Percentiles rank a stretch among this genome's conserved stretches.
phyloP scores from a whole-genome alignment of 2,888 invertebrate species.

The Ptilodon capucinus region DNA sequence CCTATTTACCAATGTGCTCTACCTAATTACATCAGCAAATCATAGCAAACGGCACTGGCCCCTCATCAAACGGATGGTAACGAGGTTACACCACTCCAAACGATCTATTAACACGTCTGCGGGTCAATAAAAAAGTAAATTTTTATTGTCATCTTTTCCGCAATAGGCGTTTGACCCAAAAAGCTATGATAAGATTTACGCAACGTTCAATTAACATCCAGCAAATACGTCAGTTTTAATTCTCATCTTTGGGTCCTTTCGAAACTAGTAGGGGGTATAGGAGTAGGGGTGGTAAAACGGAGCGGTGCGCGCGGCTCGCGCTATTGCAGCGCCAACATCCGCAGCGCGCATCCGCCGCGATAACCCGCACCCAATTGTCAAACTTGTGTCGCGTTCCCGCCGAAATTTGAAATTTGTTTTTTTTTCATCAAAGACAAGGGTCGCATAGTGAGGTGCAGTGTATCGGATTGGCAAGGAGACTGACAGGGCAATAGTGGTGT shows the following conservation, averaged over 20 bases:
- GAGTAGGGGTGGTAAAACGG: constrained; percentile 80
- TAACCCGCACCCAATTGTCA: constrained; percentile 38
- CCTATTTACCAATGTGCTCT: not conserved
- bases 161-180: constrained; percentile 35
- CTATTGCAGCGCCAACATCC: constrained; percentile 62
- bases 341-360: constrained; percentile 59
- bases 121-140: not conserved
- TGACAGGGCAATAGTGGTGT: constrained; percentile 55
- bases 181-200: constrained; percentile 47
- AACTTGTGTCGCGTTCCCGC: constrained; percentile 36
- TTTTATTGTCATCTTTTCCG: constrained; percentile 9
- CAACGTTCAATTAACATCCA: constrained; percentile 63
- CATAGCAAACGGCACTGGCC: not conserved
- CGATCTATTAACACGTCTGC: not conserved
- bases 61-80: constrained; percentile 5
- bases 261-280: constrained; percentile 70
- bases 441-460: constrained; percentile 46
- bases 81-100: not conserved
- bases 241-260: constrained; percentile 71
- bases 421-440: constrained; percentile 29
- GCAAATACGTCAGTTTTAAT: constrained; percentile 37
- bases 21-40: not conserved
- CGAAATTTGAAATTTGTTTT: constrained; percentile 29
- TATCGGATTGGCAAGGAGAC: constrained; percentile 46
- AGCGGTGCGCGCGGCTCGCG: constrained; percentile 59